Evolutionary conservation across 2,113 vertebrate genomes (phyloP).

Genomic region (Aegithalos caudatus): DNA sequence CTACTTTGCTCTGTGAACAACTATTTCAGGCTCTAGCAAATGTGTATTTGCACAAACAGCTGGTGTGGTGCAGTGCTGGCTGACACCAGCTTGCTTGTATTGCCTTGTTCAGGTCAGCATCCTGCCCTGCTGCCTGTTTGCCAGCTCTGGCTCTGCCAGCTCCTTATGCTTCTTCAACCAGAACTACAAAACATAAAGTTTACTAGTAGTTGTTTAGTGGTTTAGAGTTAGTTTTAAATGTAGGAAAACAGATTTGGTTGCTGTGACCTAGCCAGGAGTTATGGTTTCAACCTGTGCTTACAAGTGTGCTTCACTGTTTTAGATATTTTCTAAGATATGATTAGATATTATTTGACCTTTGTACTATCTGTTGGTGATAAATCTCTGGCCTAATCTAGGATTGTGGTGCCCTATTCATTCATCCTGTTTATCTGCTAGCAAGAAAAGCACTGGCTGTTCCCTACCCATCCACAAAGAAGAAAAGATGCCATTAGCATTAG

Average conservation of each 20-base stretch:
- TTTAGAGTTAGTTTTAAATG: neutral
- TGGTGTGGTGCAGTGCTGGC: neutral
- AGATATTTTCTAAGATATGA: neutral
- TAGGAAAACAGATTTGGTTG: neutral
- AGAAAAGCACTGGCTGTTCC: neutral
- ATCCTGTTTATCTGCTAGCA: neutral
- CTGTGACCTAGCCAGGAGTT: neutral
- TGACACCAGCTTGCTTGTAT: neutral
- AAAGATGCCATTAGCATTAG: neutral
- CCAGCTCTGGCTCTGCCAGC: neutral
- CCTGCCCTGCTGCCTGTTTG: neutral
- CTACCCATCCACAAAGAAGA: neutral
- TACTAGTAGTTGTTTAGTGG: neutral
- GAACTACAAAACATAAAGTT: neutral
- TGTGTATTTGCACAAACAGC: neutral
- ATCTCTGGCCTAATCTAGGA: neutral
- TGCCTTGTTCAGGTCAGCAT: neutral
- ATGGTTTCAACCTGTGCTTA: neutral
- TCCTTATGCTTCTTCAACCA: neutral
- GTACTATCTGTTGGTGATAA: neutral
- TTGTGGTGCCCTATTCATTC: neutral
- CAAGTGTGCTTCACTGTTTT: neutral
- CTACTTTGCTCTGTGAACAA: neutral
- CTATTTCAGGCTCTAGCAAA: neutral
- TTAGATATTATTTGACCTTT: slow-evolving; percentile 1